Evolutionary conservation across 2,113 vertebrate genomes (phyloP), one percentile per base, ranked within the genome.

Genomic region (Arvicanthis niloticus): DNA sequence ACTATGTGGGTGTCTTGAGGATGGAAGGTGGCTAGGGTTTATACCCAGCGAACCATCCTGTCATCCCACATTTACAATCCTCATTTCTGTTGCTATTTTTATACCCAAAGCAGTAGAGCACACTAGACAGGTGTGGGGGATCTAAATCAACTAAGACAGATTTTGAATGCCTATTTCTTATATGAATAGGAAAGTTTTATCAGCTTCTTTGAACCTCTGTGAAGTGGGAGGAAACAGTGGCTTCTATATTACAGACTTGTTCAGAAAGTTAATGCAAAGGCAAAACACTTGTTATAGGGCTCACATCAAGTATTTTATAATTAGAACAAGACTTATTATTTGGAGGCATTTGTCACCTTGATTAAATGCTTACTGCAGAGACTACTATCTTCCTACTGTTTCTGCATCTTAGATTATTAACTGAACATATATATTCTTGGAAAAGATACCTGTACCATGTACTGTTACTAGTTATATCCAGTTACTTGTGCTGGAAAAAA

Each of bases 331-430:
- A 68, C 91, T 88, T 76, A 95, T 94, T 94, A 34, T 78, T 34
- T 93, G 76, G 53, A 17, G 9, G 76, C 84, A 87, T 76, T 94
- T 76, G 58, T 42, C 24, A 26, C 13, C 31, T 92, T 29, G 3
- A 68, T 82, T 80, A 97, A 97, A 24, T 56, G 40, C 12, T 76
- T 60, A 7, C n/a, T 93, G 45, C 70, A 88, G 76, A 62, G 48
- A n/a, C 48, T 90, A 40, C n/a, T 67, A 48, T 73, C 6, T 21
- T 80, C 53, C 15, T 94, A 15, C 10, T 19, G 3, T 90, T 90
- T 92, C 60, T 88, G 5, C 24, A 42, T 77, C 34, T 89, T 76
- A 81, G 58, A 37, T 92, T 76, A 51, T 9, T 88, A 93, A 91
- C 37, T 21, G 65, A 89, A 82, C 26, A 48, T 34, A 29, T 48